These are phyloP conservation scores for Zaprionus capensis DNA, from an alignment of 1,140 invertebrate species.

Conservation along the genomic window DNA sequence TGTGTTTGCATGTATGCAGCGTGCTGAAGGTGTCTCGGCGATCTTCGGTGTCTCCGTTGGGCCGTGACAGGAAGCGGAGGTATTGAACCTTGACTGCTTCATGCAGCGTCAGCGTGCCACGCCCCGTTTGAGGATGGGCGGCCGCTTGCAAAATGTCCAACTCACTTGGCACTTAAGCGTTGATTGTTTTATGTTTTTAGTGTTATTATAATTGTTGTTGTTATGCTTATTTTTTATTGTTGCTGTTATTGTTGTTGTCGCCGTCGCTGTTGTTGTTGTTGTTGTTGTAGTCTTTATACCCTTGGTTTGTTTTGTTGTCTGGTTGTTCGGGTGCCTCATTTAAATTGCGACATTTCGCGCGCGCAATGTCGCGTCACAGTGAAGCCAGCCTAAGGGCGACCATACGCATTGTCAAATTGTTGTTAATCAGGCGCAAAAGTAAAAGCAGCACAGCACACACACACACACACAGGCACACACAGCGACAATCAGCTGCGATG, in stretches of 20 bases:
- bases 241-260: not conserved
- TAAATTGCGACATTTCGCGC: slow-evolving; percentile 25
- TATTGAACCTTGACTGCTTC: slow-evolving; percentile 5
- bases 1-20: not conserved
- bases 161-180: slow-evolving; percentile 6
- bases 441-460: slow-evolving; percentile 28
- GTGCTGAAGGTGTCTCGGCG: not conserved
- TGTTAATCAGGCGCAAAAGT: slow-evolving; percentile 36
- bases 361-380: slow-evolving; percentile 20
- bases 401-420: slow-evolving; percentile 7
- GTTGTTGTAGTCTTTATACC: slow-evolving; percentile 1
- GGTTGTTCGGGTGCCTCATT: slow-evolving; percentile 10
- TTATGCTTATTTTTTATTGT: not conserved
- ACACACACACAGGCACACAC: not conserved
- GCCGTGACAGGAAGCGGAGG: slow-evolving; percentile 7
- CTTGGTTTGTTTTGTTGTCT: slow-evolving; percentile 7
- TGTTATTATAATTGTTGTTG: slow-evolving; percentile 3
- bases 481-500: slow-evolving; percentile 29
- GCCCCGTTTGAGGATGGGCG: not conserved
- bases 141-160: slow-evolving; percentile 5
- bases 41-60: not conserved
- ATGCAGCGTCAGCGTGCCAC: not conserved
- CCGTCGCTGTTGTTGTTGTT: not conserved
- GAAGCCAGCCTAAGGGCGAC: not conserved
- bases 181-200: slow-evolving; percentile 11